Evolutionary conservation across 2,888 invertebrate genomes (phyloP), one percentile per base, ranked within the genome.

Genomic region (Hemaris fuciformis): DNA sequence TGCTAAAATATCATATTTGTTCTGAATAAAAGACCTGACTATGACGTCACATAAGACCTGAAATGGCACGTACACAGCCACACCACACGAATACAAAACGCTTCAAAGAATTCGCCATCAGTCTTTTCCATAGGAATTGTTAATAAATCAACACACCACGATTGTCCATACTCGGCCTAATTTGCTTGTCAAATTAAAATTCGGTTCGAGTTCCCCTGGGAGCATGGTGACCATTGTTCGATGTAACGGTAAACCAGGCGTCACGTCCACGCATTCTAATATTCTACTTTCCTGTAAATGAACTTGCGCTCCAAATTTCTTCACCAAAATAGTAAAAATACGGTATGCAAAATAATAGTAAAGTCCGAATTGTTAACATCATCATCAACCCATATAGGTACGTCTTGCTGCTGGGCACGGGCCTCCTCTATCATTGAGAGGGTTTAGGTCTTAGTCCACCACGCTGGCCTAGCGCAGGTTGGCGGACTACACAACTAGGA

Each of bases 121-220:
- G 61, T 15, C 46, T 61, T 66, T 61, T 56, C 60, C 18, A 62
- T 61, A 61, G 45, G 56, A 41, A 62, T 64, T 64, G 64, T 69
- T 38, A 64, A 72, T 74, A 75, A 76, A 77, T 82, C 74, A 76
- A 65, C 15, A 60, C 57, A 59, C 68, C 66, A 69, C 68, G 66
- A 72, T 63, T 64, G 65, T 62, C 71, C 74, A 73, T 72, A 76
- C 68, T 73, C 67, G 77, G 72, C 78, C 78, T 80, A 87, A 88
- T 88, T 88, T 79, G 76, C 75, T 78, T 71, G 74, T 74, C 72
- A 66, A 83, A 86, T 89, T 88, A 73, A 85, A 87, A 89, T 89
- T 89, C 89, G 86, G 82, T 62, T 59, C 84, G 73, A 77, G 88
- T 80, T 83, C 85, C 86, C 68, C 66, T 62, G 79, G 87, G 85